These are phyloP conservation scores for Limosa lapponica DNA, from an alignment of 2,797 vertebrate species.

Conservation along the genomic window DNA sequence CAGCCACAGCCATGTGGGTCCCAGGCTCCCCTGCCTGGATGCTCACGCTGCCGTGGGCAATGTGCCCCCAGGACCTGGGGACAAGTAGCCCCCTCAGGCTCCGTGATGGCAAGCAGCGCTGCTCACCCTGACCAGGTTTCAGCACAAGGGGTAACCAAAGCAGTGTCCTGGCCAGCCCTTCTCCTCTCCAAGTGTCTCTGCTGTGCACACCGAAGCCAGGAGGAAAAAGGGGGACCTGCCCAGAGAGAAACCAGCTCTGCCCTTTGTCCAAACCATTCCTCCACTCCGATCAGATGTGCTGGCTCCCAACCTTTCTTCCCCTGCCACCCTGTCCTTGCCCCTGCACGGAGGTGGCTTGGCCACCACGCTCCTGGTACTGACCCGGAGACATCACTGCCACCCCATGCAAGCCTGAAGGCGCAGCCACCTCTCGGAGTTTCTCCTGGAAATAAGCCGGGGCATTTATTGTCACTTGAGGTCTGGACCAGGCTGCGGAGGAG, in stretches of 20 bases:
- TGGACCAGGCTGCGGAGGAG: background rate
- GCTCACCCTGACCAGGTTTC: fast-evolving
- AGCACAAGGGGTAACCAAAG: background rate
- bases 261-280: background rate
- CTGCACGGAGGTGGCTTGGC: background rate
- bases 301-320: background rate
- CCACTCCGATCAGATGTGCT: fast-evolving
- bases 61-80: fast-evolving
- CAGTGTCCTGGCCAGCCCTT: background rate
- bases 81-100: background rate
- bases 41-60: background rate
- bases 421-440: background rate
- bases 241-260: background rate
- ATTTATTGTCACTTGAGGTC: background rate
- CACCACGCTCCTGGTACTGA: background rate
- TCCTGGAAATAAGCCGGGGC: background rate
- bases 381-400: background rate
- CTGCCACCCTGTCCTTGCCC: background rate
- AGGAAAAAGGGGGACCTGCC: background rate
- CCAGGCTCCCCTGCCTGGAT: background rate
- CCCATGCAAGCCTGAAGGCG: background rate
- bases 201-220: background rate
- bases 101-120: fast-evolving
- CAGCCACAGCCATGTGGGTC: background rate
- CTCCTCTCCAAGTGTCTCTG: background rate